Evolutionary conservation across 2,797 vertebrate genomes (phyloP), one percentile per base, ranked within the genome.

Genomic region (Propithecus perrieri): DNA sequence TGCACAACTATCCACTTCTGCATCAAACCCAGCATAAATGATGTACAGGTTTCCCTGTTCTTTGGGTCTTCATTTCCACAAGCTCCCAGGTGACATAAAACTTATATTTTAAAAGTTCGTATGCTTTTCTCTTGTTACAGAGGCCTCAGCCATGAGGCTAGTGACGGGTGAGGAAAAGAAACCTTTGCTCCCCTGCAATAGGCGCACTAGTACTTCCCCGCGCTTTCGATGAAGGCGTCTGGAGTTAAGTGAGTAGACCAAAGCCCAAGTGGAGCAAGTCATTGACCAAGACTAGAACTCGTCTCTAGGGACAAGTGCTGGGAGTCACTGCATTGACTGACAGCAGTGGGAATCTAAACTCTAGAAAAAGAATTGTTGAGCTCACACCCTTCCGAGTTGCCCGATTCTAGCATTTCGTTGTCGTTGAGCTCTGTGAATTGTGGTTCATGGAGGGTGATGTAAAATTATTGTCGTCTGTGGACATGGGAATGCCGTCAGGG

Each of bases 1-100:
- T 24, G 46, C 35, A 30, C 0, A 0, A 17, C 12, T n/a, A 43
- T 5, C 11, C 28, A 8, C 24, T 35, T 18, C 26, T 65, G 46
- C 65, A 28, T 35, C 35, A 15, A 43, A 74, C 7, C 11, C 9
- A 83, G 28, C 55, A 43, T 43, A 43, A 46, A 38, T 33, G 57
- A 57, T 26, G 18, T 33, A 5, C 11, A 22, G 30, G 43, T 72
- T 38, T 59, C 8, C 59, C 67, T 5, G 4, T 53, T n/a, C 80
- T 84, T 63, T 15, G 35, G 4, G 38, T 48, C 55, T 80, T 85
- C 50, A 48, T 28, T 28, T 65, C 48, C 20, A 9, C 74, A 55
- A 59, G 67, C 18, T 48, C 48, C 65, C 41, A 8, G 8, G 24
- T 63, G 46, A 33, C 35, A 2, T 38, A 55, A 46, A 86, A 63